Percentiles rank a stretch among this genome's conserved stretches.
Conservation (phyloP, 2,113 vertebrate genomes). For the Brienomyrus brachyistius region DNA sequence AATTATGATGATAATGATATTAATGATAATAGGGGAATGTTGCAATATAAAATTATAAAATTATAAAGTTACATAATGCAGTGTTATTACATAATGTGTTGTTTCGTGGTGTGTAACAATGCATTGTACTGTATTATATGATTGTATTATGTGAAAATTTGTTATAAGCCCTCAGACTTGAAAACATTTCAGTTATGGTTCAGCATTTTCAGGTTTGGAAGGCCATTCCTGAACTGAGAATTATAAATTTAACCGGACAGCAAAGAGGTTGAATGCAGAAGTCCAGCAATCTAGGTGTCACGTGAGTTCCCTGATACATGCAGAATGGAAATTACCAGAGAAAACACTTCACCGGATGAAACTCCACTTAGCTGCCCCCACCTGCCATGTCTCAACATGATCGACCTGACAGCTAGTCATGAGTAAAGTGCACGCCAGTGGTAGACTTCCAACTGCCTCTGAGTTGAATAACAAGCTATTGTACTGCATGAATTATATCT, state of each 20-base stretch:
- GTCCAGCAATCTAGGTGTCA: not conserved
- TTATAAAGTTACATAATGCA: not conserved
- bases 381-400: conserved; percentile 20
- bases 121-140: no score
- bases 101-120: no score
- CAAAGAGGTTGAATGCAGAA: not conserved
- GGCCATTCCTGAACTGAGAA: not conserved
- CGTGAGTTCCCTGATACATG: not conserved
- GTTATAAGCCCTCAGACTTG: no score
- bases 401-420: conserved; percentile 5
- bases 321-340: conserved; percentile 17
- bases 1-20: not conserved
- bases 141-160: no score
- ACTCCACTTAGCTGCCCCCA: not conserved
- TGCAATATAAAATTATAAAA: no score
- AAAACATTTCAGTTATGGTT: not conserved
- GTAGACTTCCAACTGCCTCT: not conserved
- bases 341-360: conserved; percentile 12
- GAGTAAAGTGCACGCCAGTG: not conserved
- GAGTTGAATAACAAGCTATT: conserved; percentile 20
- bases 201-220: not conserved
- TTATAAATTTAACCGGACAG: not conserved
- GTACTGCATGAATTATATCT: conserved; percentile 13
- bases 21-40: not conserved
- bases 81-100: no score